Base-by-base conservation (phyloP, 2,113 vertebrate genomes). In the Chloropsis hardwickii region DNA sequence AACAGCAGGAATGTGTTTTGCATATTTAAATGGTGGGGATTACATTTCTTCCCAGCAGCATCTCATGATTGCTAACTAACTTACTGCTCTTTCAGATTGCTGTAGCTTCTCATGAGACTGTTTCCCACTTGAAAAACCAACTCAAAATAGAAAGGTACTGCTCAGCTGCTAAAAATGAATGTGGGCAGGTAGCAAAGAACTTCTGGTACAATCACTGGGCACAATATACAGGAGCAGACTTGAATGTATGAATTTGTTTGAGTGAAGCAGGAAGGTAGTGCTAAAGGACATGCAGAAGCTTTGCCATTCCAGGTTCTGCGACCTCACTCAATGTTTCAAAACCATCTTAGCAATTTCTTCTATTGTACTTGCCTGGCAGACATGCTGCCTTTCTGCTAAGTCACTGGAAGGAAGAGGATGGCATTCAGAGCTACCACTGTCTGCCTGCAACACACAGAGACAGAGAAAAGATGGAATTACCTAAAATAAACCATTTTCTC, bases 401-500 rank as follows among this genome's bases (percentile, higher is more conserved):
- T 81, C 73, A 61, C 73, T 56, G 40, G 40, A 51, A 92, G 44
- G 33, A 58, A 60, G 47, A 56, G 8, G 20, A 57, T 57, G 42
- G 65, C 53, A 57, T 67, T 95, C 94, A 61, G 1, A 3, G 29
- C 33, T 45, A 44, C 42, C 24, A 48, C 74, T 66, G 66, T 22
- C 81, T 90, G 80, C 37, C 23, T 90, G 80, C 60, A 74, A 29
- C 33, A 83, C 33, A 69, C 6, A 78, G n/a, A 91, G 61, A 67
- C 22, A 82, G 40, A 62, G 35, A 61, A 86, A 91, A 77, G 56
- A 86, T 24, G 5, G 40, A 84, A 76, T 86, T 35, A 76, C 64
- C 45, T 87, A 91, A 88, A 87, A 87, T 37, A 84, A 95, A 86
- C 61, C 12, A 31, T 81, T 92, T 91, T 79, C 60, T 90, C 31